phyloP scores from a whole-genome alignment of 2,797 vertebrate species.

The Poeciliopsis turneri region DNA sequence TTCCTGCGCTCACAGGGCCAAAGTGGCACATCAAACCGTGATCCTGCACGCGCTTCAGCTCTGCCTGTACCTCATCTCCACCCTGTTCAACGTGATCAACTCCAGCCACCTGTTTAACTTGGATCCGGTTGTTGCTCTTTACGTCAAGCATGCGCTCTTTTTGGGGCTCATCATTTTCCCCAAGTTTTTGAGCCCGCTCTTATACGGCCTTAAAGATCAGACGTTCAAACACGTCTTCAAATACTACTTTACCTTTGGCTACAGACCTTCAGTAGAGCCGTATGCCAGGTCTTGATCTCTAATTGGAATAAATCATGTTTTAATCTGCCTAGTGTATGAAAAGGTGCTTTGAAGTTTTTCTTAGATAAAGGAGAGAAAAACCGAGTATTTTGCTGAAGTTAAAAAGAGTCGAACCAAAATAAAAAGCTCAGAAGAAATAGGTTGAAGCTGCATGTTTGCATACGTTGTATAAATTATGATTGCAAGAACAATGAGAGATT shows the following conservation, averaged over 20 bases:
- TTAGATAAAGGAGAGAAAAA: neutral
- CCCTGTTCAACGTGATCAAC: conserved; percentile 43
- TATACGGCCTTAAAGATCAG: conserved; percentile 74
- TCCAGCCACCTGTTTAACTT: neutral
- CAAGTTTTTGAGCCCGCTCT: conserved; percentile 68
- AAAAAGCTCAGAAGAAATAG: neutral
- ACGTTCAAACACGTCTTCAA: conserved; percentile 57
- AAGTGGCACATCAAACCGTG: conserved; percentile 56
- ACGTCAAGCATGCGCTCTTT: conserved; percentile 54
- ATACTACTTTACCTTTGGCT: conserved; percentile 59
- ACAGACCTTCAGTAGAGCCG: conserved; percentile 4
- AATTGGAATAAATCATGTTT: neutral
- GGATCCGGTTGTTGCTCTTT: neutral
- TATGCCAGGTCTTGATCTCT: conserved; percentile 3
- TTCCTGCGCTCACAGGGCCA: neutral
- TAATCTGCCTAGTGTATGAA: neutral
- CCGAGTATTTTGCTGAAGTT: neutral
- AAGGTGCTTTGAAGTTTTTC: neutral
- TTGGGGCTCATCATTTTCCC: conserved; percentile 65
- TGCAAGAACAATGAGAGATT: neutral
- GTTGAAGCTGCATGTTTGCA: neutral
- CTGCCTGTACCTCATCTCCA: conserved; percentile 56
- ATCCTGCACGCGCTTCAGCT: conserved; percentile 67
- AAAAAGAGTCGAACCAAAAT: neutral
- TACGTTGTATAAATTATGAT: neutral